Conservation (phyloP, 2,888 invertebrate genomes). For the Rhorus exstirpatorius region DNA sequence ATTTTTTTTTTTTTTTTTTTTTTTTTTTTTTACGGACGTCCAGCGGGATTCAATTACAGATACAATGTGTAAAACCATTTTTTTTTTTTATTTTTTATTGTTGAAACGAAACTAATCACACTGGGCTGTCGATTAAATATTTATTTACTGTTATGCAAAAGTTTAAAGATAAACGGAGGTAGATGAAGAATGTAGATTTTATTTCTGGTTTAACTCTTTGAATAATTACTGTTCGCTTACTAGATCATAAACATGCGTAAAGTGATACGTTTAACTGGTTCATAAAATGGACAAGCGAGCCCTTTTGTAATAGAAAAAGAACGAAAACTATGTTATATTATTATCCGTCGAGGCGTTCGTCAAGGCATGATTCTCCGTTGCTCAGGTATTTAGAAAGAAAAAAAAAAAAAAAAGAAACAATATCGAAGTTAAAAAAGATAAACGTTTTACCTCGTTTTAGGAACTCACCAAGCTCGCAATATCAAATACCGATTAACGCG, state of each 20-base stretch:
- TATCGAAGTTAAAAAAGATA: slow-evolving; percentile 50
- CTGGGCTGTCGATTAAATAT: slow-evolving; percentile 56
- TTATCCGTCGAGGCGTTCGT: slow-evolving; percentile 50
- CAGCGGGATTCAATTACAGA: slow-evolving; percentile 17
- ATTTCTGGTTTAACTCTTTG: slow-evolving; percentile 42
- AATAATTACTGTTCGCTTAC: slow-evolving; percentile 46
- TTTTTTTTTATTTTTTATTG: slow-evolving; percentile 54
- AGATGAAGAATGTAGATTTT: slow-evolving; percentile 44
- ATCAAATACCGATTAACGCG: slow-evolving; percentile 56
- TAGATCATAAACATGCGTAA: slow-evolving; percentile 40
- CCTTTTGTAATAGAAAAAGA: slow-evolving; percentile 25
- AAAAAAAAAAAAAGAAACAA: slow-evolving; percentile 5
- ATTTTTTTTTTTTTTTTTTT: slow-evolving; percentile 43
- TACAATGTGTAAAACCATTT: slow-evolving; percentile 60
- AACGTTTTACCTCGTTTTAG: slow-evolving; percentile 65
- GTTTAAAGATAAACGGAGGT: slow-evolving; percentile 40
- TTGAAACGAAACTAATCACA: slow-evolving; percentile 51
- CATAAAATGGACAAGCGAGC: slow-evolving; percentile 23
- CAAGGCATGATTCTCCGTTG: slow-evolving; percentile 61
- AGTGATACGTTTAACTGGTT: slow-evolving; percentile 40
- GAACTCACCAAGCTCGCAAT: slow-evolving; percentile 69
- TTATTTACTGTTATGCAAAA: slow-evolving; percentile 62
- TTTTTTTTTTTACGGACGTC: slow-evolving; percentile 38
- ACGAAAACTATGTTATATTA: slow-evolving; percentile 28
- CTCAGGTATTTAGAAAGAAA: slow-evolving; percentile 60